A percentile compares a stretch with the other conserved stretches of the same genome.
Conservation (phyloP, 1,140 invertebrate species). For the Nephila pilipes region DNA sequence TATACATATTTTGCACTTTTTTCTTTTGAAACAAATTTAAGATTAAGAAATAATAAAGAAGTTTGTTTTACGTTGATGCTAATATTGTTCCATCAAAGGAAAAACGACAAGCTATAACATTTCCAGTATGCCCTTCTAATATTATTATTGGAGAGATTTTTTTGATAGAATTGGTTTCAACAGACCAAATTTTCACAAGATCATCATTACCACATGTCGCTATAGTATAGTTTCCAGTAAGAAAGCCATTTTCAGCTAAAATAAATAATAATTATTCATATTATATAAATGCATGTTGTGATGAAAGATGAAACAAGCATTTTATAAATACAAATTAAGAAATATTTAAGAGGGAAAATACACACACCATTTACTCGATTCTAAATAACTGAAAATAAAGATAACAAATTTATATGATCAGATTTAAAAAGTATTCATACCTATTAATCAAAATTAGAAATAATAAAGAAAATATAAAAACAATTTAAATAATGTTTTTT, state of each 20-base stretch:
- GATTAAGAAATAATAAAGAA: background rate
- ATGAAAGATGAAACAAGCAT: too few relatives aligned
- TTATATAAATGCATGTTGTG: too few relatives aligned
- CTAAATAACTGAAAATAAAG: too few relatives aligned
- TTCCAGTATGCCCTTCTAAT: conserved; percentile 78
- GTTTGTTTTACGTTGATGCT: conserved; percentile 83
- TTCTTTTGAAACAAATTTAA: background rate
- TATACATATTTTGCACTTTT: background rate
- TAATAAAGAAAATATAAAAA: too few relatives aligned
- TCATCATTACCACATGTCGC: conserved; percentile 88
- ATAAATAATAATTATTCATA: too few relatives aligned
- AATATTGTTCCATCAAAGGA: conserved; percentile 84
- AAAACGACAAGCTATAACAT: conserved; percentile 86
- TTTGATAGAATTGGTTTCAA: conserved; percentile 81
- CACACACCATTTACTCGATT: too few relatives aligned
- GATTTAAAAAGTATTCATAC: too few relatives aligned
- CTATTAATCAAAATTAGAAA: too few relatives aligned
- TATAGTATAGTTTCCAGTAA: conserved; percentile 83
- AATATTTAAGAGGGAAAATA: too few relatives aligned
- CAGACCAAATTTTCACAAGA: conserved; percentile 88
- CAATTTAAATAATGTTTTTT: too few relatives aligned
- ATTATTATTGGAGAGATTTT: conserved; percentile 78
- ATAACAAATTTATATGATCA: too few relatives aligned
- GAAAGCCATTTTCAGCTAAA: conserved; percentile 75
- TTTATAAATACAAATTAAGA: too few relatives aligned